phyloP scores from a whole-genome alignment of 2,888 invertebrate species.

The Agonopterix subpropinquella region DNA sequence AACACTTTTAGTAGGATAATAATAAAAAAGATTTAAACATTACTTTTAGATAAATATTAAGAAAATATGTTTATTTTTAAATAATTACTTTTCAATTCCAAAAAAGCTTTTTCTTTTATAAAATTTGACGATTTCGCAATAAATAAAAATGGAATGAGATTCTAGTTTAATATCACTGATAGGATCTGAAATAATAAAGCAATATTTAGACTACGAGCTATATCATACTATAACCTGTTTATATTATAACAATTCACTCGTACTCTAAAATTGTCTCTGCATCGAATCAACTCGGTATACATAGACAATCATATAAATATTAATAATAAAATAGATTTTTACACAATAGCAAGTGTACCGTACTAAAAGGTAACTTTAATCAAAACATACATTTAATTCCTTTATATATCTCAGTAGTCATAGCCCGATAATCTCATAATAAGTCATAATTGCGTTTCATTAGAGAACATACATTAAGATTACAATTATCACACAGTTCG shows the following conservation, averaged over 20 bases:
- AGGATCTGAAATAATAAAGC: conserved; percentile 10
- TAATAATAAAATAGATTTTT: conserved; percentile 47
- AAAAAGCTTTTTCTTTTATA: conserved; percentile 27
- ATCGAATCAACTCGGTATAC: conserved; percentile 16
- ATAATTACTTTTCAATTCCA: conserved; percentile 57
- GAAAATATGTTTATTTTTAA: conserved; percentile 57
- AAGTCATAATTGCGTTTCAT: conserved; percentile 4
- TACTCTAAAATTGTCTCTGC: conserved; percentile 9
- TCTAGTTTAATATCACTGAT: conserved; percentile 26
- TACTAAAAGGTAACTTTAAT: conserved; percentile 49
- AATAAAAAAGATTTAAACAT: conserved; percentile 27
- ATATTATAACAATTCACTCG: conserved; percentile 12
- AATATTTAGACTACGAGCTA: no score
- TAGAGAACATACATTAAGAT: conserved; percentile 1
- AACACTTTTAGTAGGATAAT: conserved; percentile 24
- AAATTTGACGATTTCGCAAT: conserved; percentile 16
- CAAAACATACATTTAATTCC: conserved; percentile 42
- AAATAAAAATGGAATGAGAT: conserved; percentile 33
- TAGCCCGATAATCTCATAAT: conserved; percentile 30
- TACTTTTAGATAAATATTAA: conserved; percentile 50
- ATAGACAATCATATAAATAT: conserved; percentile 21
- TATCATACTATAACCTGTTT: no score
- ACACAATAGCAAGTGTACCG: conserved; percentile 35
- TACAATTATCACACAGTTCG: not conserved
- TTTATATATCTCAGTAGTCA: conserved; percentile 44